These are phyloP conservation scores for Thymelicus lineola DNA, from an alignment of 2,888 invertebrate species.

Conservation along the genomic window DNA sequence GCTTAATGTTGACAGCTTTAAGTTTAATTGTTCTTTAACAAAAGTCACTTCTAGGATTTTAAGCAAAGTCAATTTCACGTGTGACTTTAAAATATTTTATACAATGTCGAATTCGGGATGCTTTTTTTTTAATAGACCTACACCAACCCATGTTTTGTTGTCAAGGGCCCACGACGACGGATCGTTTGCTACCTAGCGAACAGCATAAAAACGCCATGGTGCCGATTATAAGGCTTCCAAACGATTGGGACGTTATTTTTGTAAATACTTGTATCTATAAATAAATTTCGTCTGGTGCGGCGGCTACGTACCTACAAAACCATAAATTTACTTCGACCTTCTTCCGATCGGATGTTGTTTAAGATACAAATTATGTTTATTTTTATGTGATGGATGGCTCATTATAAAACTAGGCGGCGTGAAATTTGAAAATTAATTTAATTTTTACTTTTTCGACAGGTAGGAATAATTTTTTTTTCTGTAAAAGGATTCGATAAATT, in stretches of 20 bases:
- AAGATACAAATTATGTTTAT: slow-evolving; percentile 30
- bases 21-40: not conserved
- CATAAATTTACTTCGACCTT: slow-evolving; percentile 56
- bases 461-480: no score
- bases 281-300: slow-evolving; percentile 68
- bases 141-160: slow-evolving; percentile 64
- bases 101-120: slow-evolving; percentile 22
- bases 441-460: not conserved
- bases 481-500: no score
- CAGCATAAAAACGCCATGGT: slow-evolving; percentile 42
- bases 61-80: not conserved
- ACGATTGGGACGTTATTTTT: slow-evolving; percentile 72
- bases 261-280: slow-evolving; percentile 66
- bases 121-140: slow-evolving; percentile 60
- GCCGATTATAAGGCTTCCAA: slow-evolving; percentile 63
- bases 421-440: not conserved
- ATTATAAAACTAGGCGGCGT: slow-evolving; percentile 8
- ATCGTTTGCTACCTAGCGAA: slow-evolving; percentile 51
- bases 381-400: slow-evolving; percentile 14
- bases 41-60: not conserved
- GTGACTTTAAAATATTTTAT: slow-evolving; percentile 31
- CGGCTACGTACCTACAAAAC: slow-evolving; percentile 54
- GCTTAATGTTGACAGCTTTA: slow-evolving; percentile 2
- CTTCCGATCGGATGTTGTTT: slow-evolving; percentile 45
- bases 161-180: slow-evolving; percentile 52